A percentile compares a stretch with the other conserved stretches of the same genome.
Conservation (phyloP, 2,888 invertebrate species). For the Drosophila stalkeri region DNA sequence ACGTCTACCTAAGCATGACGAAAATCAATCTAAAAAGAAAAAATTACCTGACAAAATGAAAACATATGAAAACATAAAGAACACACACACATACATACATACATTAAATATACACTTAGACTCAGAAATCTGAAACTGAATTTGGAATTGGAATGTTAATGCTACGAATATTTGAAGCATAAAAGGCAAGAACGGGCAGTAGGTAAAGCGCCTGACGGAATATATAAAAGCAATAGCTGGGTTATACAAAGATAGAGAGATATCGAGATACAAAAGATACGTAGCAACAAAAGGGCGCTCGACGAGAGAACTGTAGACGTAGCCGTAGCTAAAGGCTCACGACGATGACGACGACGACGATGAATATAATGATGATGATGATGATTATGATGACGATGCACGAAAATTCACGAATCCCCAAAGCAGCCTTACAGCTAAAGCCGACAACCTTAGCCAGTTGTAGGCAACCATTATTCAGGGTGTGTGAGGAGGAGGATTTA, state of each 20-base stretch:
- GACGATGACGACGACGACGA: background rate
- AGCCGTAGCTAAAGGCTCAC: conserved; percentile 14
- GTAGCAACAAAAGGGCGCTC: conserved; percentile 55
- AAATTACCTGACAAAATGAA: conserved; percentile 54
- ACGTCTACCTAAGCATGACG: conserved; percentile 52
- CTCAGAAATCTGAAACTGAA: conserved; percentile 44
- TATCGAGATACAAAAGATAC: conserved; percentile 68
- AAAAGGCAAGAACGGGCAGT: conserved; percentile 13
- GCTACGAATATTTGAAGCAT: conserved; percentile 33
- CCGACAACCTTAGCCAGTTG: conserved; percentile 11
- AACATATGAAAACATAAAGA: conserved; percentile 31
- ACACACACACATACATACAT: conserved; percentile 1
- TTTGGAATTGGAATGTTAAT: conserved; percentile 44
- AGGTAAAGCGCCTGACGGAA: conserved; percentile 22
- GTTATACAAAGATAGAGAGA: conserved; percentile 44
- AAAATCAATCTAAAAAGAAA: conserved; percentile 61
- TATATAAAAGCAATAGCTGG: conserved; percentile 24
- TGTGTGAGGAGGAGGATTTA: conserved; percentile 53
- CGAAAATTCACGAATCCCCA: conserved; percentile 68
- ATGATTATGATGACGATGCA: conserved; percentile 74
- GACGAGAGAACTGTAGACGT: conserved; percentile 19
- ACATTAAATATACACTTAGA: conserved; percentile 17
- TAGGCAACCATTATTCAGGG: conserved; percentile 68
- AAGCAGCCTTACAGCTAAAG: conserved; percentile 40
- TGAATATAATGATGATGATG: conserved; percentile 24